Evolutionary conservation across 2,797 vertebrate genomes (phyloP).

Genomic region (Megalops cyprinoides): DNA sequence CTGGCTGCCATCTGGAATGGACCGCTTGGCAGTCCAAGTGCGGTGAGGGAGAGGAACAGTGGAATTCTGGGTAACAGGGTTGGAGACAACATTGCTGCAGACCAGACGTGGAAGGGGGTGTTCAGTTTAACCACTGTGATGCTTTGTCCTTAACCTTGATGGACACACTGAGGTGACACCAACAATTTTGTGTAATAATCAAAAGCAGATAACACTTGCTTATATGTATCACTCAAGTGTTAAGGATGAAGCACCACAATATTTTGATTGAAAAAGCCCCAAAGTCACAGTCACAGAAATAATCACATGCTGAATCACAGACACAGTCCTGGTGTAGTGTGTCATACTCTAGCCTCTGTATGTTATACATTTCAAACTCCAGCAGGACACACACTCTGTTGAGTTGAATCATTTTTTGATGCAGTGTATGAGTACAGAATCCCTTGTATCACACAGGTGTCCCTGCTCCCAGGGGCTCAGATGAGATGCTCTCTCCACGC

Average conservation of each 20-base stretch:
- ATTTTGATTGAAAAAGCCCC: no score
- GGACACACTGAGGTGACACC: no score
- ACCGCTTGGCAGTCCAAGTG: conserved; percentile 65
- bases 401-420: neutral
- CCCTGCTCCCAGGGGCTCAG: neutral
- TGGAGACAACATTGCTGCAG: conserved; percentile 39
- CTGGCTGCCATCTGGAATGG: conserved; percentile 71
- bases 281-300: conserved; percentile 29
- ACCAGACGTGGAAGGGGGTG: conserved; percentile 45
- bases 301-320: neutral
- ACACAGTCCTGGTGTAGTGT: neutral
- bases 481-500: conserved; percentile 19
- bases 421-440: neutral
- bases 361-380: no score
- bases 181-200: no score
- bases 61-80: conserved; percentile 55
- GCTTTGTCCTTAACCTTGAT: no score
- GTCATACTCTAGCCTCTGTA: no score
- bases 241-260: no score
- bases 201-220: no score
- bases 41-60: conserved; percentile 62
- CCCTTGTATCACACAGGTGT: neutral
- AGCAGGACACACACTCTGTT: neutral
- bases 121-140: neutral
- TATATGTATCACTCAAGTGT: no score